Conservation (phyloP, 2,888 invertebrate species). For the Plebejus argus region DNA sequence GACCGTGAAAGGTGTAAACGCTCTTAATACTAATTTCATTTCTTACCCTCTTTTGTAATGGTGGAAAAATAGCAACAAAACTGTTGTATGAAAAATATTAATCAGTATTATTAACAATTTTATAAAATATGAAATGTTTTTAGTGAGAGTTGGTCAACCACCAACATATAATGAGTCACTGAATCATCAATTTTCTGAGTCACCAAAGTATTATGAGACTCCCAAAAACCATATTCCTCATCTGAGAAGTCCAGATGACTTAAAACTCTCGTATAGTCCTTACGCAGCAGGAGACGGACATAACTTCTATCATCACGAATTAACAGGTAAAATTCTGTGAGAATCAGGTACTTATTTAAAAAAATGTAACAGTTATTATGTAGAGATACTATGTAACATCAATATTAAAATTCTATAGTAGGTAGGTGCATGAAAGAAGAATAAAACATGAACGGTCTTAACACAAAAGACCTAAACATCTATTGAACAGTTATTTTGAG, state of each 20-base stretch:
- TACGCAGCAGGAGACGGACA: conserved; percentile 75
- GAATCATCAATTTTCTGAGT: conserved; percentile 57
- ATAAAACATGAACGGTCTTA: too few relatives aligned
- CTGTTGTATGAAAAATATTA: neutral
- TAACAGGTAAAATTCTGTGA: conserved; percentile 53
- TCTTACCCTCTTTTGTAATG: conserved; percentile 28
- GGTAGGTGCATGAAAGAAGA: too few relatives aligned
- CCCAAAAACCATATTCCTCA: conserved; percentile 61
- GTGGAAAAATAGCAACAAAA: neutral
- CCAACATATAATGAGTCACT: conserved; percentile 72
- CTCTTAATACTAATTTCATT: too few relatives aligned
- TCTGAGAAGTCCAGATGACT: conserved; percentile 58
- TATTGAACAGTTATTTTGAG: too few relatives aligned
- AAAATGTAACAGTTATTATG: neutral
- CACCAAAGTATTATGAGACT: conserved; percentile 67
- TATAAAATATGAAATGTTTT: conserved; percentile 30
- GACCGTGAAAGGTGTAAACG: too few relatives aligned
- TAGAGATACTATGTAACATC: neutral
- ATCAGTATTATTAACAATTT: neutral
- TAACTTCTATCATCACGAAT: conserved; percentile 67
- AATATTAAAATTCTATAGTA: too few relatives aligned
- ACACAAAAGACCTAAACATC: too few relatives aligned
- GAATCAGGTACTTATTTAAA: neutral
- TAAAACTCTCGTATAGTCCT: conserved; percentile 60
- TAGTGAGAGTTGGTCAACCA: conserved; percentile 58